Evolutionary conservation across 2,888 invertebrate genomes (phyloP).

Genomic region (Archips crataeganus): DNA sequence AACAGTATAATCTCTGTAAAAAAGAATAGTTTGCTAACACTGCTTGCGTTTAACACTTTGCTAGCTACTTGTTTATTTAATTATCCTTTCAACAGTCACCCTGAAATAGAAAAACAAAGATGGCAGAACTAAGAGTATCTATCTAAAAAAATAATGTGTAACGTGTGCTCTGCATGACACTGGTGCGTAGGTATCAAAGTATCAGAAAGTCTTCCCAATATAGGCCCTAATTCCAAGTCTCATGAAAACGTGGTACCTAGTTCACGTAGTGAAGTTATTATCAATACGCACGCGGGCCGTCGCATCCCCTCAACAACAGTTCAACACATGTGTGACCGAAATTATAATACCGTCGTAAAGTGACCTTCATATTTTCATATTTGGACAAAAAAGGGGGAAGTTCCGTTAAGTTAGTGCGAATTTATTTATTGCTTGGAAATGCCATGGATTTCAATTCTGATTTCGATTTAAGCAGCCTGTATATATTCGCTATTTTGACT

Average conservation of each 20-base stretch:
- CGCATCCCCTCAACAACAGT: constrained; percentile 19
- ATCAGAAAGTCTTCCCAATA: not conserved
- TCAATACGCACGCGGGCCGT: constrained; percentile 26
- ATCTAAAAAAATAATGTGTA: too few species aligned
- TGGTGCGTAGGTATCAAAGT: not conserved
- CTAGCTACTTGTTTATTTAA: too few species aligned
- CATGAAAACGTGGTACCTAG: not conserved
- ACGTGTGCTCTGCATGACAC: not conserved
- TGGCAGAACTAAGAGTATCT: too few species aligned
- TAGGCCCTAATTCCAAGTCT: not conserved
- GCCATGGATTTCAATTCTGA: too few species aligned
- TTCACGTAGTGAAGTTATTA: constrained; percentile 27
- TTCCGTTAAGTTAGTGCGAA: not conserved
- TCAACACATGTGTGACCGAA: constrained; percentile 24
- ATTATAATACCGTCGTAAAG: constrained; percentile 23
- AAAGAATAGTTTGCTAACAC: too few species aligned
- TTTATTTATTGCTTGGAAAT: not conserved
- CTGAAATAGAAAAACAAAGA: too few species aligned
- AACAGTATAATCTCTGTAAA: too few species aligned
- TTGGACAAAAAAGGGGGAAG: constrained; percentile 2
- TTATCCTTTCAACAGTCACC: too few species aligned
- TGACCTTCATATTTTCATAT: constrained; percentile 24
- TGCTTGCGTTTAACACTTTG: too few species aligned
- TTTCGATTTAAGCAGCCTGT: too few species aligned
- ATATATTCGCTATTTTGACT: too few species aligned